A percentile compares a stretch with the other conserved stretches of the same genome.
Conservation (phyloP, 2,113 vertebrate species). For the Caranx ignobilis region DNA sequence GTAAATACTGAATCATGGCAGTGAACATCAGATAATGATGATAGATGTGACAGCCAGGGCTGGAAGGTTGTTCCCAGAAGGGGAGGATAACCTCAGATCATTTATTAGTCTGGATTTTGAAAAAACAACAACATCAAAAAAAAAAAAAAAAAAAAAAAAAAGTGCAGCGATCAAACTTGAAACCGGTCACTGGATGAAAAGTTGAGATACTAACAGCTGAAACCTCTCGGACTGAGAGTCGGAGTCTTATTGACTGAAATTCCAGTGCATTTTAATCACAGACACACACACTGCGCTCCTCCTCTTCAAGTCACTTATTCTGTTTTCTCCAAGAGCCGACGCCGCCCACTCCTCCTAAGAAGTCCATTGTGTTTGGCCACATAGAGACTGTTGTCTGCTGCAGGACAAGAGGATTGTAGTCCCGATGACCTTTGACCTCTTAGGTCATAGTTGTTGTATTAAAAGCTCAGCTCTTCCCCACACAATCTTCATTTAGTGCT, state of each 20-base stretch:
- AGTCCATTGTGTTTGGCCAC: constrained; percentile 21
- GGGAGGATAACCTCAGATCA: constrained; percentile 42
- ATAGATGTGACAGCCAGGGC: constrained; percentile 28
- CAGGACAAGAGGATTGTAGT: constrained; percentile 18
- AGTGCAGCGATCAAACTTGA: constrained; percentile 6
- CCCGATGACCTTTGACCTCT: constrained; percentile 38
- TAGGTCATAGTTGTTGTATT: constrained; percentile 24
- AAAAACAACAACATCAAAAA: no score
- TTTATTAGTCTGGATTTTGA: constrained; percentile 26
- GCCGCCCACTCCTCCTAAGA: neutral
- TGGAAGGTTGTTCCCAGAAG: constrained; percentile 49
- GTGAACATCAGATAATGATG: constrained; percentile 36
- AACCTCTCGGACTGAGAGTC: neutral
- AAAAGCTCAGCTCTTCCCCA: constrained; percentile 49
- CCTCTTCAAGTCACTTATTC: neutral
- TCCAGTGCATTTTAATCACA: neutral
- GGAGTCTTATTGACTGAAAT: neutral
- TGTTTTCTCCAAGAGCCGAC: constrained; percentile 30
- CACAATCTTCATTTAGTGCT: constrained; percentile 63
- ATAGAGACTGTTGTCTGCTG: constrained; percentile 36
- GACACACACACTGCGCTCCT: neutral
- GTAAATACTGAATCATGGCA: constrained; percentile 36
- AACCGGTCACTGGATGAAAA: neutral
- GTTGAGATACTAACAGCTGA: neutral
- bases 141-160: neutral